Conservation (phyloP, 2,113 vertebrate genomes). For the Picathartes gymnocephalus region DNA sequence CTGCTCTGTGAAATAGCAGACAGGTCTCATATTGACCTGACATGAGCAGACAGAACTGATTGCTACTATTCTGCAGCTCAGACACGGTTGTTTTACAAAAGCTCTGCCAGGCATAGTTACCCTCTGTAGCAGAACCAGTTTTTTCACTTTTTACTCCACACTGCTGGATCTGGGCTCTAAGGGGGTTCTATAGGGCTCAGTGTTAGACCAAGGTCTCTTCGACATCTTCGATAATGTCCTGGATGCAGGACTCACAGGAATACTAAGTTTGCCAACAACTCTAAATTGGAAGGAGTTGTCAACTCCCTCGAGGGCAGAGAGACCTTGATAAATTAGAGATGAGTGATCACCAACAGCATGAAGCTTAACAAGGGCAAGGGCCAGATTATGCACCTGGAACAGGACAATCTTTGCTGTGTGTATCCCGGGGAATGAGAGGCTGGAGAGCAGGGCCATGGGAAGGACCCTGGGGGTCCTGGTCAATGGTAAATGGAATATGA, state of each 20-base stretch:
- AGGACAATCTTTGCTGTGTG: neutral
- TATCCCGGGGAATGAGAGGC: neutral
- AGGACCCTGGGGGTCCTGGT: neutral
- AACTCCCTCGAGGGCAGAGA: neutral
- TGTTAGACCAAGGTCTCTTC: neutral
- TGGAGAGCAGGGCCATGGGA: neutral
- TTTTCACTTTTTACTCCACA: neutral
- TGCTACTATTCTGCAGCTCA: neutral
- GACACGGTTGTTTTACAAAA: neutral
- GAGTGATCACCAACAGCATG: accelerated
- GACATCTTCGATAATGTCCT: neutral
- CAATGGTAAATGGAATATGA: accelerated
- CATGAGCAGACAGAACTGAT: neutral
- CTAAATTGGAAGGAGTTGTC: neutral
- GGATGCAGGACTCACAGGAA: neutral
- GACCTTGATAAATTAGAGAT: neutral
- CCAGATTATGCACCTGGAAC: neutral
- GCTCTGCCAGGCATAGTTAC: neutral
- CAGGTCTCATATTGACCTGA: neutral
- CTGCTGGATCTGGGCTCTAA: neutral
- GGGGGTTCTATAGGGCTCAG: neutral
- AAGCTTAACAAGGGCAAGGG: neutral
- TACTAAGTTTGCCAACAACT: neutral
- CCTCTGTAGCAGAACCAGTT: neutral
- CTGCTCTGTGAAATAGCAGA: neutral